Evolutionary conservation across 2,113 vertebrate genomes (phyloP).

Genomic region (Myotis lucifugus): DNA sequence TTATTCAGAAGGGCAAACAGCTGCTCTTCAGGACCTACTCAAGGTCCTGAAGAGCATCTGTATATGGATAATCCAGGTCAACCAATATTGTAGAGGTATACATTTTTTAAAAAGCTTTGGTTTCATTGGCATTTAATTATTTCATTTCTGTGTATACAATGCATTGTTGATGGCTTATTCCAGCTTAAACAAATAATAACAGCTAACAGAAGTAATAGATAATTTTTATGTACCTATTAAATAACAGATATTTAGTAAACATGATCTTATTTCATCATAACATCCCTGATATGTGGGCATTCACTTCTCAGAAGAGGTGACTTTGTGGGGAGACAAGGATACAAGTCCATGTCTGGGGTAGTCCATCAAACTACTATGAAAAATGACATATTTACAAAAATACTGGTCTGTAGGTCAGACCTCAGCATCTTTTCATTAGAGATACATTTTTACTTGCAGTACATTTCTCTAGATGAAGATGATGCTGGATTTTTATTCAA

Average conservation of each 20-base stretch:
- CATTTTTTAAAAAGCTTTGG: neutral
- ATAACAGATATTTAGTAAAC: neutral
- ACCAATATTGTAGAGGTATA: neutral
- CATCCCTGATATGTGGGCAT: neutral
- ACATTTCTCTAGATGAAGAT: neutral
- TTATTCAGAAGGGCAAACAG: neutral
- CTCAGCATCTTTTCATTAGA: neutral
- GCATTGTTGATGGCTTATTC: neutral
- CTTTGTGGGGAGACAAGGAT: neutral
- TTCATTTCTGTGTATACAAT: neutral
- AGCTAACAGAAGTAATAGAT: neutral
- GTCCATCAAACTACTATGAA: neutral
- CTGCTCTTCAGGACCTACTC: neutral
- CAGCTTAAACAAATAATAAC: neutral
- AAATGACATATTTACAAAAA: neutral
- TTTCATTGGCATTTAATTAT: neutral
- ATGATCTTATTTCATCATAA: neutral
- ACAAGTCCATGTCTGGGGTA: neutral
- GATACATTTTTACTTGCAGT: neutral
- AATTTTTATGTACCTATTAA: neutral
- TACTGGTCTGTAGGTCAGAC: neutral
- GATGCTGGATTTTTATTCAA: neutral
- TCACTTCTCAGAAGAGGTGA: neutral
- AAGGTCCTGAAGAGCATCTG: too few relatives aligned
- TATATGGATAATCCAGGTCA: neutral